These are phyloP conservation scores for Tragelaphus imberbis DNA, from an alignment of 2,113 vertebrate species.

Conservation along the genomic window DNA sequence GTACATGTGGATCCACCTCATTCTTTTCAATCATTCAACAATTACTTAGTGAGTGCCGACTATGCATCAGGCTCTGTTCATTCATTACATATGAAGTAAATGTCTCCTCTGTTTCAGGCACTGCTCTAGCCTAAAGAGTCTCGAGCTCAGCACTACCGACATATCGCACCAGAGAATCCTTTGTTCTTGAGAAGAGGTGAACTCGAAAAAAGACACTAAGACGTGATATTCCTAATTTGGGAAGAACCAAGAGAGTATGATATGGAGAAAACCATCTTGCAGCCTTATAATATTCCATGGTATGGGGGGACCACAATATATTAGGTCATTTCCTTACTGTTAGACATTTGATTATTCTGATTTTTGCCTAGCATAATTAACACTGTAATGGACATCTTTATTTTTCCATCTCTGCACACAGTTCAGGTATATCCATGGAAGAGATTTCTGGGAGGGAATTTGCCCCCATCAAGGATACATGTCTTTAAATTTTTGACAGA, in stretches of 20 bases:
- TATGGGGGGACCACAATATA: fast-evolving
- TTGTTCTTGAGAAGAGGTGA: not conserved
- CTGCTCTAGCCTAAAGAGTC: not conserved
- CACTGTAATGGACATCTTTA: not conserved
- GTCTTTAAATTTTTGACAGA: not conserved
- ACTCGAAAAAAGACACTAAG: not conserved
- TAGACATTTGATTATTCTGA: not conserved
- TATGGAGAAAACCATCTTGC: not conserved
- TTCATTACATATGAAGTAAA: not conserved
- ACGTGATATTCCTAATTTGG: not conserved
- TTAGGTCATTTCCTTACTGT: not conserved
- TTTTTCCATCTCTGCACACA: not conserved
- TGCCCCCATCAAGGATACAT: not conserved
- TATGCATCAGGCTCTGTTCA: too few relatives aligned
- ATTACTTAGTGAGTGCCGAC: not conserved
- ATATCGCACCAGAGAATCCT: not conserved
- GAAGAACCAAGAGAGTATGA: not conserved
- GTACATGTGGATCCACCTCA: too few relatives aligned
- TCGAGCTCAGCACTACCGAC: not conserved
- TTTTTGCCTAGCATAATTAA: not conserved
- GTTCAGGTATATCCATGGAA: not conserved
- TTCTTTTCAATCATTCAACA: not conserved
- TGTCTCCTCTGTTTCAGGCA: too few relatives aligned
- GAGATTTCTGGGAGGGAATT: not conserved
- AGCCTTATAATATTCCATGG: fast-evolving